Percentiles rank a stretch among this genome's conserved stretches.
Conservation (phyloP, 2,113 vertebrate species). For the Enhydra lutris region DNA sequence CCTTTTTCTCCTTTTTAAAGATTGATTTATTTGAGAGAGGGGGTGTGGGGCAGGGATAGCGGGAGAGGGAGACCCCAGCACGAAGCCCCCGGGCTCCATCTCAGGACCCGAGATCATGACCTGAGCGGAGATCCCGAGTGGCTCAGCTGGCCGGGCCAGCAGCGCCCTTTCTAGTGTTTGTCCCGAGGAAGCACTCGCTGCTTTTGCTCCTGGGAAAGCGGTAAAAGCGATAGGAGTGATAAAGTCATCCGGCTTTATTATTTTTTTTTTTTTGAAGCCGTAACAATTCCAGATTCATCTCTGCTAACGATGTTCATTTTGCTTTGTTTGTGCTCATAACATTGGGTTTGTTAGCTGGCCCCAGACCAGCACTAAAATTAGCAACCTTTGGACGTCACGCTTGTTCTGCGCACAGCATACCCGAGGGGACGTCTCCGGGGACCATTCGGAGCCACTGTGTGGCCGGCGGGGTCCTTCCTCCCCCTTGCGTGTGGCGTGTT, state of each 20-base stretch:
- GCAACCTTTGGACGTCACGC: accelerated
- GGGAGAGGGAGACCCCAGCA: not conserved
- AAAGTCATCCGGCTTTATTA: not conserved
- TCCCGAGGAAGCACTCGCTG: not conserved
- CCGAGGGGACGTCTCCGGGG: accelerated
- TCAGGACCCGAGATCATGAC: not conserved
- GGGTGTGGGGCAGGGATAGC: not conserved
- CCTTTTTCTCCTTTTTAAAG: not conserved
- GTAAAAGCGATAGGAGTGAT: not conserved
- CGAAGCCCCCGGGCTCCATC: not conserved
- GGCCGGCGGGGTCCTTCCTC: not conserved
- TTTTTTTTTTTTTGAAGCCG: not conserved
- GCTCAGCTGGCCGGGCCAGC: accelerated
- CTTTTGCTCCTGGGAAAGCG: not conserved
- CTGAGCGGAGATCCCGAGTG: not conserved
- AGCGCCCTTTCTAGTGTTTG: not conserved
- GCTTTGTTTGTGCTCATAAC: not conserved
- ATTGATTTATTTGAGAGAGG: not conserved
- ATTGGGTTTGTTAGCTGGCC: not conserved
- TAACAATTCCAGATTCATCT: not conserved
- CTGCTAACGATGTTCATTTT: not conserved
- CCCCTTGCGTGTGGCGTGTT: accelerated
- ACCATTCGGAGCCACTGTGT: not conserved
- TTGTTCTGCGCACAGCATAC: not conserved
- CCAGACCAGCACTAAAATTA: not conserved